Evolutionary conservation across 1,140 invertebrate species (phyloP), one percentile per base, ranked within the genome.

Genomic region (Goniozus legneri): DNA sequence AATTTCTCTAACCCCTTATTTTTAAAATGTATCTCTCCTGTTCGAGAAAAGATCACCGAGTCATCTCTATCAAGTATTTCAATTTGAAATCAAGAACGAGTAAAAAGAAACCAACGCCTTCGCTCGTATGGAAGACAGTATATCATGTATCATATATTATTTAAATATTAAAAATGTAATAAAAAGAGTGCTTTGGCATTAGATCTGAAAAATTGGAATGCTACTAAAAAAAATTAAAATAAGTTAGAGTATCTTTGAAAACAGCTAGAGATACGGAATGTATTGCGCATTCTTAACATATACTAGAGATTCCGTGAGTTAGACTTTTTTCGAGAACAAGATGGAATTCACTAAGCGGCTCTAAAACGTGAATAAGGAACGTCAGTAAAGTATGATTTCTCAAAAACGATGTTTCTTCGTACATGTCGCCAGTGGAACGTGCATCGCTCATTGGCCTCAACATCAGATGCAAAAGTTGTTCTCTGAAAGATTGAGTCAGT

Each of bases 341-440:
- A 61, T 95, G 86, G 64, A 95, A 94, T 58, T 97, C 93, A 62
- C 92, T 88, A 7, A 98, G 79, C 3, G 92, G 91, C 51, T 91
- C 85, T 19, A 98, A 79, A 60, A 98, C 92, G 75, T 97, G 91
- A 51, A 91, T 81, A 12, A 98, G 81, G 75, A 95, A 96, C 50
- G 87, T 90, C 22, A 93, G 80, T 24, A 95, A 79, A 44, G 84
- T 84, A 35, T 85, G 79, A 64, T 93, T 91, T 42, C 94, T 80
- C 20, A 99, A 74, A 73, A 98, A 98, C 35, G 94, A 96, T 52
- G 87, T 83, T 64, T 97, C 94, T 67, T 98, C 95, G 61, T 96
- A 99, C 91, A 98, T 94, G 62, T 95, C 91, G 3, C 78, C 69
- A 0, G 94, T 95, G 1, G 92, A 84, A 37, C 91, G 85, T 12